Base-by-base conservation (phyloP, 2,888 invertebrate genomes). In the Drosophila nr. perissopoda region DNA sequence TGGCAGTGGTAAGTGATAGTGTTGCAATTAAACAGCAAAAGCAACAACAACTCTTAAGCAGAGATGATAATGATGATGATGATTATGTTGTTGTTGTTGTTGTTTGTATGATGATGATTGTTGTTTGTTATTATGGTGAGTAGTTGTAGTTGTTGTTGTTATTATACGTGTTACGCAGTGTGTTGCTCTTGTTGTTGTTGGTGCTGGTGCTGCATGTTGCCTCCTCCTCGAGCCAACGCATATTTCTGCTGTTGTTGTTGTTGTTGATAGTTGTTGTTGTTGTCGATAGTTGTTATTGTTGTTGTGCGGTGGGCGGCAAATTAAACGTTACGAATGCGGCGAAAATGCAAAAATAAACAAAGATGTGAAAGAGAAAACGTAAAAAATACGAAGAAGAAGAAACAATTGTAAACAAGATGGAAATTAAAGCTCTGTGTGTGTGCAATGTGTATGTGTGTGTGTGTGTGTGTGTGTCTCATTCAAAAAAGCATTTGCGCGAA, bases 311-410 rank as follows among this genome's bases (percentile, higher is more conserved):
- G 49, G 45, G 70, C 69, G 59, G 77, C 78, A 78, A 78, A 78
- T 78, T 48, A 78, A 78, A 77, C 78, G 65, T 70, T 78, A 78
- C 78, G 75, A 78, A 78, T 78, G 78, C 78, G 71, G 71, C 79
- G 78, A 66, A 66, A 75, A 70, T 71, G 78, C 78, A 78, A 57
- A 57, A 31, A 57, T 40, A 78, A 70, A 78, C 78, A 78, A 78
- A 78, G 64, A 78, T 69, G 71, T 74, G 78, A 78, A 78, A 74
- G 78, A 78, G 71, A 73, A 71, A 73, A 78, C 60, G 61, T 42
- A 63, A 57, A 76, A 52, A 52, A 40, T 45, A 56, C 56, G 56
- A 56, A 56, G 38, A 58, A 51, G 61, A 60, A 56, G 49, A 70
- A 68, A 68, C 68, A 66, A 74, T 31, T 73, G 63, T 60, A 78